Evolutionary conservation across 2,113 vertebrate genomes (phyloP).

Genomic region (Triplophysa dalaica): DNA sequence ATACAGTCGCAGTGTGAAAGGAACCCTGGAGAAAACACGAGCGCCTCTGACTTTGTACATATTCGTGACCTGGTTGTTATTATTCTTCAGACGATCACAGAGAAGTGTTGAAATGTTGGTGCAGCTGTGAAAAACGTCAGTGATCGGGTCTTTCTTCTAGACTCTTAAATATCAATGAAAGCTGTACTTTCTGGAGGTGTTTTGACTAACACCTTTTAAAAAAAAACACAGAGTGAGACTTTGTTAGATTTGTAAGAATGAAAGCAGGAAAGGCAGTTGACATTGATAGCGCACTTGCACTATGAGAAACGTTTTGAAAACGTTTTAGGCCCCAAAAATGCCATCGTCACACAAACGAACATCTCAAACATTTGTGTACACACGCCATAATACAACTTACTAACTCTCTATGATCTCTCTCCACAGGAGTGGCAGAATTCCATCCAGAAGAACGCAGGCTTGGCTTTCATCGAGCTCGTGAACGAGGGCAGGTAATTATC

Average conservation of each 20-base stretch:
- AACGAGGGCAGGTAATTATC: conserved; percentile 81
- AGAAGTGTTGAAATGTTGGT: conserved; percentile 83
- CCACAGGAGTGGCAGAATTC: conserved; percentile 87
- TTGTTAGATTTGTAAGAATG: conserved; percentile 28
- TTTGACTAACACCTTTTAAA: conserved; percentile 82
- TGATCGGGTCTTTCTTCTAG: conserved; percentile 5
- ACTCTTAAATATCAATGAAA: conserved; percentile 75
- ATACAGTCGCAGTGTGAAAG: conserved; percentile 33
- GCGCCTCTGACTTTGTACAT: conserved; percentile 79
- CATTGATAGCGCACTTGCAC: not conserved
- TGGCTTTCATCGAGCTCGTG: conserved; percentile 86
- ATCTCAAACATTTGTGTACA: no score
- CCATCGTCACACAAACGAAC: no score
- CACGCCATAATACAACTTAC: no score
- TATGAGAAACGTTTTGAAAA: no score
- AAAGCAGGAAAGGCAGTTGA: conserved; percentile 46
- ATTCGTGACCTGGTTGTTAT: conserved; percentile 79
- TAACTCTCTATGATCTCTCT: conserved; percentile 47
- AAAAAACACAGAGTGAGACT: conserved; percentile 74
- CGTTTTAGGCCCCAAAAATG: no score
- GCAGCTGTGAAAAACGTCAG: conserved; percentile 80
- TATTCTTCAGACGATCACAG: conserved; percentile 79
- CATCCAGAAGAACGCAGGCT: conserved; percentile 85
- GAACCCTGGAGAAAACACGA: conserved; percentile 68
- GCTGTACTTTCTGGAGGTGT: conserved; percentile 80